Base-by-base conservation (phyloP, 1,140 invertebrate genomes). In the Arion vulgaris region DNA sequence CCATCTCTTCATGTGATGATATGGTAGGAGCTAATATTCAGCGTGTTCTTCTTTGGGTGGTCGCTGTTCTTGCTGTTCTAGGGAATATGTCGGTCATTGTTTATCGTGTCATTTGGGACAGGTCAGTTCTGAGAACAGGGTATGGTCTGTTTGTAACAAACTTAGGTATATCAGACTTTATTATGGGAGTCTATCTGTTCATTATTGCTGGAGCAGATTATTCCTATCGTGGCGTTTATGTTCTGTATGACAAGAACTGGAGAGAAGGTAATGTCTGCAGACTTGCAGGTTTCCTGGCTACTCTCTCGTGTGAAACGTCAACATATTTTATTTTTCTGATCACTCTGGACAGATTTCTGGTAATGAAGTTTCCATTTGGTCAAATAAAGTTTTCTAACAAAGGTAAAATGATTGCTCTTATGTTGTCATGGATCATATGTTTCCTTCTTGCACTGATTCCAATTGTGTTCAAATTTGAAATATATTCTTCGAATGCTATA, bases 171-270 rank as follows among this genome's bases (percentile, higher is more conserved):
- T 87, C 89, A 28, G 90, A 91, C 79, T 83, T 90, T 38, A 72
- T 89, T n/a, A 90, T 90, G 89, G 90, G 90, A 0, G 45, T 91
- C 9, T 91, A 91, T 77, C 62, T 91, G 80, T 75, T 87, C 4
- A 87, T 91, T 19, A 89, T 91, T 57, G 89, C 86, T 13, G 69
- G 83, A 17, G 86, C 86, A 15, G 90, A 91, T 75, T 57, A 80
- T 13, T 45, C 75, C 45, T 90, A 87, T 68, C 83, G 85, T 19
- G 88, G 86, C n/a, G 71, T 62, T 28, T 91, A 91, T 75, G 83
- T 86, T 36, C 83, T 83, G 49, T 51, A 89, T 53, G 88, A 87
- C 36, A 76, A 57, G 17, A 26, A 72, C 1, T 91, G 90, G 90
- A 81, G 85, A 76, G 51, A 80, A 11, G 88, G 90, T 62, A 28